Evolutionary conservation across 2,888 invertebrate species (phyloP).

Genomic region (Platycnemis pennipes): DNA sequence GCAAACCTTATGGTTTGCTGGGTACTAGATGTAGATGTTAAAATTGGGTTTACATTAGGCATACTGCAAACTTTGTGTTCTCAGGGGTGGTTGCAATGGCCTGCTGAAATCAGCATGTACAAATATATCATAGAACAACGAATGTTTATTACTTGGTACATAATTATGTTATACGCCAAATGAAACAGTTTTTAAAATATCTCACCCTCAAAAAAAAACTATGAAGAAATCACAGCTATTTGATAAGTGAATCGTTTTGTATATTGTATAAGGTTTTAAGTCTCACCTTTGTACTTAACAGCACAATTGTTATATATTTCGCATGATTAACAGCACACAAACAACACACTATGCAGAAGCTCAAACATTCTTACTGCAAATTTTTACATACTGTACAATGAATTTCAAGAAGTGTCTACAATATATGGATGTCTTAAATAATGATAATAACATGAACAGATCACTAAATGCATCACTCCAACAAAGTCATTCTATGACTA

Average conservation of each 20-base stretch:
- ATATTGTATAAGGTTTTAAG: background rate
- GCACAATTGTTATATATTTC: background rate
- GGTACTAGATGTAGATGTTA: too few relatives aligned
- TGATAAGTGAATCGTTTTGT: constrained; percentile 6
- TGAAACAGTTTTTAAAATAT: constrained; percentile 23
- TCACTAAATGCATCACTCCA: background rate
- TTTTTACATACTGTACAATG: constrained; percentile 25
- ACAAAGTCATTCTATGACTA: constrained; percentile 30
- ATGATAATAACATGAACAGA: background rate
- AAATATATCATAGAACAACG: background rate
- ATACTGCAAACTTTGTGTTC: too few relatives aligned
- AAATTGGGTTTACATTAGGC: too few relatives aligned
- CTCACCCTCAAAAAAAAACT: background rate
- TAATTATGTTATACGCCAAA: background rate
- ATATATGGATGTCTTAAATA: background rate
- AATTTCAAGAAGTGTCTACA: background rate
- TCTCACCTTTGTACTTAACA: constrained; percentile 22
- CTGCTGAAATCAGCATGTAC: too few relatives aligned
- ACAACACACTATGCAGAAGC: constrained; percentile 13
- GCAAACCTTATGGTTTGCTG: too few relatives aligned
- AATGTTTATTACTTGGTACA: background rate
- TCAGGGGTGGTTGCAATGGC: too few relatives aligned
- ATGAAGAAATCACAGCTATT: constrained; percentile 32
- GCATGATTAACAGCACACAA: constrained; percentile 16
- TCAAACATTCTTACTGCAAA: constrained; percentile 14